Evolutionary conservation across 2,888 invertebrate species (phyloP), one percentile per base, ranked within the genome.

Genomic region (Glomeris marginata): DNA sequence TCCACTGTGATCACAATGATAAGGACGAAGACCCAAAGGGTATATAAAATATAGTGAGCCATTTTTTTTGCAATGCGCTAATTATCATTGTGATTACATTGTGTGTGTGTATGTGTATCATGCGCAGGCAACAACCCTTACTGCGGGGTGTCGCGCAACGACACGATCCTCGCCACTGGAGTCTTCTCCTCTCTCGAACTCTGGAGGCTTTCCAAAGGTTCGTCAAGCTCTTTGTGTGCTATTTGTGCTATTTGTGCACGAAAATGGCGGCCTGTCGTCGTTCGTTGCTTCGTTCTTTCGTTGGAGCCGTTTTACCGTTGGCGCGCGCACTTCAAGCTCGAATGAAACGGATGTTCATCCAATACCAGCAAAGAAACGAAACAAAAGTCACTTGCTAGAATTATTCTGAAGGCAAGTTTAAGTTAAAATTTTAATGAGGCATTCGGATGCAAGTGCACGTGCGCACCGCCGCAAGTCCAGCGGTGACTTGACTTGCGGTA

Each of bases 151-250:
- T 85, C 92, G 72, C 91, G 91, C 79, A 92, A 92, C 77, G 92
- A 95, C 78, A 94, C 94, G 72, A 95, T 97, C 75, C 81, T 92
- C 79, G 95, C 97, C 67, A 97, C 95, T 65, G 97, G 97, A 69
- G 97, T 97, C 71, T 98, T 97, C 81, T 92, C 94, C 64, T 95
- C 97, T 66, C 90, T 88, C 77, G 97, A 98, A 78, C 81, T 98
- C 72, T 91, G 94, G 85, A 86, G 88, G 75, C 80, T 97, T 70
- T 95, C 95, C 65, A 91, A 90, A 86, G 84, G 90, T 90, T 78
- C 69, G 69, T 64, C 48, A 47, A 51, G 34, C 38, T 51, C 36
- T 42, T 43, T 47, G 52, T 51, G 48, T 49, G 50, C 48, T 50
- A 47, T 49, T 42, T 43, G 43, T 21, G 21, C 13, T 5, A 16